Conservation (phyloP, 2,888 invertebrate species). For the Drosophila melanosoma region DNA sequence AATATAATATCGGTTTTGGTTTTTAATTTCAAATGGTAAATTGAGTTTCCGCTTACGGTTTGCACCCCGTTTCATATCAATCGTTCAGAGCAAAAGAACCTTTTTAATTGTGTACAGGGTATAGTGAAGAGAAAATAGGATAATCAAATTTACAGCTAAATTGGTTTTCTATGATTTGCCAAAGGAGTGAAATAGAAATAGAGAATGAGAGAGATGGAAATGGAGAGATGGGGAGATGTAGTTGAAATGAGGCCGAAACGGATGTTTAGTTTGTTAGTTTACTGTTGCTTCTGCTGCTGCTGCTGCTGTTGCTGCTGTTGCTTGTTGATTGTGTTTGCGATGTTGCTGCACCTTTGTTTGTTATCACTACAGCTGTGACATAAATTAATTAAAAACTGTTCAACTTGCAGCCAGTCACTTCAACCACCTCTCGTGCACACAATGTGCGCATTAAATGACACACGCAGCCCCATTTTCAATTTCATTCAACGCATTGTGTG, state of each 20-base stretch:
- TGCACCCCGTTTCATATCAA: not conserved
- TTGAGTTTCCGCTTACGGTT: not conserved
- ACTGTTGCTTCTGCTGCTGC: conserved; percentile 13
- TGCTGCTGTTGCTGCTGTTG: conserved; percentile 25
- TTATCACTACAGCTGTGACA: conserved; percentile 36
- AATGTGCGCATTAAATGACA: conserved; percentile 53
- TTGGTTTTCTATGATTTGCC: conserved; percentile 56
- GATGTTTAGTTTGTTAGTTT: conserved; percentile 43
- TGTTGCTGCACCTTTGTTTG: conserved; percentile 39
- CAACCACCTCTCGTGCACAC: conserved; percentile 8
- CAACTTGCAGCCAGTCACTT: conserved; percentile 6
- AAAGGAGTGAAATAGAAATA: not conserved
- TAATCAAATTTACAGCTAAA: conserved; percentile 46
- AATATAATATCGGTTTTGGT: too few species aligned
- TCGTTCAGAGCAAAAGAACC: not conserved
- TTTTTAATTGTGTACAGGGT: conserved; percentile 16
- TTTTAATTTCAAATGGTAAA: not conserved
- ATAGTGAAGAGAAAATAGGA: conserved; percentile 35
- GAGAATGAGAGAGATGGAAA: not conserved
- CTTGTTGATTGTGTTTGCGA: conserved; percentile 45
- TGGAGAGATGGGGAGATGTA: not conserved
- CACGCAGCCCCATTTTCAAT: conserved; percentile 33
- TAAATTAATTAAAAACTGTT: conserved; percentile 58
- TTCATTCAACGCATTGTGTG: conserved; percentile 33
- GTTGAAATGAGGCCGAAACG: conserved; percentile 7